Conservation (phyloP, 1,140 invertebrate species). For the Meloidogyne floridensis region DNA sequence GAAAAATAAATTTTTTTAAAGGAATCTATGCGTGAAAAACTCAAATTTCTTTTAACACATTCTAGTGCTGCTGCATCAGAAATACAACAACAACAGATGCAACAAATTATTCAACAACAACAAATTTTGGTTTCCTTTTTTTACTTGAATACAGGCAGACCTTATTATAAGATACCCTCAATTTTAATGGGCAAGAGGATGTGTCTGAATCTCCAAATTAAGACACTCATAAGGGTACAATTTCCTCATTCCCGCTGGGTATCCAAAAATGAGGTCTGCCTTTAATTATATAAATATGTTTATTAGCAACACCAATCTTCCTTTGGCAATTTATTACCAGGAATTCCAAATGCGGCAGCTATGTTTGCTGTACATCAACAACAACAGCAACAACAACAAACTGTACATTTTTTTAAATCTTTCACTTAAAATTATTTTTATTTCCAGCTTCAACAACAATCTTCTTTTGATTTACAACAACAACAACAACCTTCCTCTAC, state of each 20-base stretch:
- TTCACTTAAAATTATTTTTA: neutral
- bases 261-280: too few species aligned
- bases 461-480: neutral
- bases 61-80: constrained; percentile 37
- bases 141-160: neutral
- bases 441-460: constrained; percentile 11
- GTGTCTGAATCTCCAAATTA: too few species aligned
- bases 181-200: too few species aligned
- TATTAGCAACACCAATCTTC: constrained; percentile 29
- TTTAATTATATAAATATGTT: too few species aligned
- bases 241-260: too few species aligned
- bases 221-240: too few species aligned
- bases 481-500: neutral
- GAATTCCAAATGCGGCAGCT: neutral
- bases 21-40: constrained; percentile 42
- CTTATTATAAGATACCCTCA: too few species aligned
- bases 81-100: constrained; percentile 27
- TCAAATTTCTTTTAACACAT: constrained; percentile 38
- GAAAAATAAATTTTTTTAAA: neutral
- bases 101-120: constrained; percentile 39
- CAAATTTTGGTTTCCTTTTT: neutral
- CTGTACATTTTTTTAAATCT: neutral
- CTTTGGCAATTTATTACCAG: constrained; percentile 1
- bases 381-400: neutral
- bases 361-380: constrained; percentile 12